Percentiles rank a stretch among this genome's conserved stretches.
These are phyloP conservation scores for Holacanthus passer DNA, from an alignment of 2,113 vertebrate genomes.

Conservation along the genomic window DNA sequence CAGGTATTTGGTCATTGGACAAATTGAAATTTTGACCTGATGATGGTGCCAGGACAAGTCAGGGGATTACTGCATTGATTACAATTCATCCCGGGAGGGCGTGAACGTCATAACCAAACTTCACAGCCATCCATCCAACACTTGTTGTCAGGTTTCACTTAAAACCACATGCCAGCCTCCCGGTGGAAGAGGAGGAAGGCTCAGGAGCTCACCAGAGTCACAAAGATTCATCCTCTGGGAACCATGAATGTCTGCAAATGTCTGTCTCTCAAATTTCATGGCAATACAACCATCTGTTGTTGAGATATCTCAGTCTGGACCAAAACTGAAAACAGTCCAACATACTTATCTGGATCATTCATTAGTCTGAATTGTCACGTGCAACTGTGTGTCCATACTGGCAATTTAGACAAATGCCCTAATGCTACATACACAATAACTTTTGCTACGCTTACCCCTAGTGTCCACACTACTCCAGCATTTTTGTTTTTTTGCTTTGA, in stretches of 20 bases:
- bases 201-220: background rate
- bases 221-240: background rate
- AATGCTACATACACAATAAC: no score
- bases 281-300: background rate
- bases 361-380: background rate
- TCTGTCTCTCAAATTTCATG: background rate
- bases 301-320: background rate
- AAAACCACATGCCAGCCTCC: background rate
- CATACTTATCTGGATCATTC: background rate
- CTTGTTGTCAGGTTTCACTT: background rate
- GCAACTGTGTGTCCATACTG: slow-evolving; percentile 11
- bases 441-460: no score
- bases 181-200: background rate
- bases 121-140: background rate
- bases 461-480: no score
- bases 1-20: background rate
- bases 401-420: slow-evolving; percentile 23
- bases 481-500: no score
- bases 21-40: background rate
- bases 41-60: no score
- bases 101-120: no score
- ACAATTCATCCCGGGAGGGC: background rate
- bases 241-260: background rate
- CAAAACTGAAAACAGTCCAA: no score
- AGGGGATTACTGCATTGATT: background rate